These are phyloP conservation scores for Magallana ariakensis DNA, from an alignment of 1,140 invertebrate genomes.

Conservation along the genomic window DNA sequence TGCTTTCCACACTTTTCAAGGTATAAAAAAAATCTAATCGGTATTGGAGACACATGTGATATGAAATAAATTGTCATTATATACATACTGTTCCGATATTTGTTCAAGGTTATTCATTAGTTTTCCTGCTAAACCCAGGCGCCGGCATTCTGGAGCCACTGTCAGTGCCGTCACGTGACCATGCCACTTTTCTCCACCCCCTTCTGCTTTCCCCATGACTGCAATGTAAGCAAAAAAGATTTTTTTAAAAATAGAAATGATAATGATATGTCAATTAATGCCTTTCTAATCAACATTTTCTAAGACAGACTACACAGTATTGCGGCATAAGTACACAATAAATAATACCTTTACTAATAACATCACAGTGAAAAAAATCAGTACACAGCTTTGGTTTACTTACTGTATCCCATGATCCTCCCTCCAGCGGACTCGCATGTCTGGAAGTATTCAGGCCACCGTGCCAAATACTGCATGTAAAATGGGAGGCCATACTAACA, in stretches of 20 bases:
- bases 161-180: slow-evolving; percentile 99
- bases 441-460: slow-evolving; percentile 99
- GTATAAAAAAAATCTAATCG: no score
- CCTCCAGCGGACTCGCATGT: slow-evolving; percentile 96
- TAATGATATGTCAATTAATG: no score
- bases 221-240: slow-evolving; percentile 64
- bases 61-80: no score
- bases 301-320: no score
- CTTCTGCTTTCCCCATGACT: slow-evolving; percentile 99
- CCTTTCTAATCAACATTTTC: no score
- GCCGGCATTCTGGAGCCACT: slow-evolving; percentile 95
- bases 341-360: no score
- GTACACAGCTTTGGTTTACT: slow-evolving; percentile 80
- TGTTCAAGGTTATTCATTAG: slow-evolving; percentile 98
- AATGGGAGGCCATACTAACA: slow-evolving; percentile 94
- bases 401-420: slow-evolving; percentile 99
- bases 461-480: slow-evolving; percentile 98
- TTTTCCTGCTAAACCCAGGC: slow-evolving; percentile 93
- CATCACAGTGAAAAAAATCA: neutral
- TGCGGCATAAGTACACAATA: no score
- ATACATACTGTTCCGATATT: slow-evolving; percentile 93
- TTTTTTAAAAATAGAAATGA: no score
- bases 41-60: no score
- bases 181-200: slow-evolving; percentile 96
- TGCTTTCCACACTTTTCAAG: no score